Conservation (phyloP, 2,113 vertebrate species). For the Clinocottus analis region DNA sequence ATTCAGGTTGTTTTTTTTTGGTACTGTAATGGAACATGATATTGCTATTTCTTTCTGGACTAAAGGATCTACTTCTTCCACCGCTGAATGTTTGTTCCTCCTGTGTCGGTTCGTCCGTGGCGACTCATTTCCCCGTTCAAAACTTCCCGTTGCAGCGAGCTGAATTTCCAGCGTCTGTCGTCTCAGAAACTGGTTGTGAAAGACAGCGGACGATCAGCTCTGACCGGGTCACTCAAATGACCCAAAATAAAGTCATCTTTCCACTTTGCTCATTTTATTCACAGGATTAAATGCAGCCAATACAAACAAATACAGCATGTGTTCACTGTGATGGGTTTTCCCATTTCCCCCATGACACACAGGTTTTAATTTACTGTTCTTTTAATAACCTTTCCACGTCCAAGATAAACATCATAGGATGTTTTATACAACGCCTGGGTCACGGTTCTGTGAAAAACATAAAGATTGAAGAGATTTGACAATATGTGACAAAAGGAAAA, state of each 20-base stretch:
- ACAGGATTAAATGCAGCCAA: background rate
- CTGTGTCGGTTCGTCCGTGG: background rate
- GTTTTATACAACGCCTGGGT: too few species aligned
- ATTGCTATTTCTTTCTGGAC: background rate
- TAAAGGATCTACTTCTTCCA: background rate
- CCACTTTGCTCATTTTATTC: background rate
- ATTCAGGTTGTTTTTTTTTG: background rate
- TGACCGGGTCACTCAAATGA: background rate
- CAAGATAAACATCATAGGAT: background rate
- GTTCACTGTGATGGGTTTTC: background rate
- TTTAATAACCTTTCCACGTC: background rate
- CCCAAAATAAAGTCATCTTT: background rate
- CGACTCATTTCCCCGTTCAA: constrained; percentile 31
- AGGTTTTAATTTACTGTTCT: too few species aligned
- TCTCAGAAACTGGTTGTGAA: background rate
- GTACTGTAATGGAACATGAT: background rate
- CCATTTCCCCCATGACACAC: too few species aligned
- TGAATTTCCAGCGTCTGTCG: background rate
- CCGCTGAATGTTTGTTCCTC: background rate
- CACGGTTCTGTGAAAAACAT: background rate
- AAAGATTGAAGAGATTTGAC: background rate
- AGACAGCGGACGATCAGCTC: background rate
- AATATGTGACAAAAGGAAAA: background rate
- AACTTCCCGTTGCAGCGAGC: constrained; percentile 24
- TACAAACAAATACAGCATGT: background rate